Evolutionary conservation across 2,113 vertebrate genomes (phyloP).

Genomic region (Ploceus nigricollis): DNA sequence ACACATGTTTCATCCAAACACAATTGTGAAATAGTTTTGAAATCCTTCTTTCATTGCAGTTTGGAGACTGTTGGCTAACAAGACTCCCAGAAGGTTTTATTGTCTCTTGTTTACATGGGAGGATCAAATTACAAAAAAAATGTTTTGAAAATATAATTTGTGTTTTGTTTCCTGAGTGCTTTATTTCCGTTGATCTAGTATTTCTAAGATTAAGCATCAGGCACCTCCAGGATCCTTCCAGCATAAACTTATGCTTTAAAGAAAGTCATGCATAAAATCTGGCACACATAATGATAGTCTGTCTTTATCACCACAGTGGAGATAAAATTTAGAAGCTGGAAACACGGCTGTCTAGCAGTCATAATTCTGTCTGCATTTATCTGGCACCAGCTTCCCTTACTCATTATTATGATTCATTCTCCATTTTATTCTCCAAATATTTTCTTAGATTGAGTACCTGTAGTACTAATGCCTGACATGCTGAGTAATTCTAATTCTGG

Average conservation of each 20-base stretch:
- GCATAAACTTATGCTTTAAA: slow-evolving; percentile 32
- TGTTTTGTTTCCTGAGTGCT: slow-evolving; percentile 36
- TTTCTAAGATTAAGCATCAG: slow-evolving; percentile 42
- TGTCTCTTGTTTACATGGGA: slow-evolving; percentile 64
- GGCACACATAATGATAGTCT: not conserved
- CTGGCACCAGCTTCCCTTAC: not conserved
- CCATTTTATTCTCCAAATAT: slow-evolving; percentile 15
- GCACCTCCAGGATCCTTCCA: slow-evolving; percentile 44
- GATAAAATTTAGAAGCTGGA: slow-evolving; percentile 52
- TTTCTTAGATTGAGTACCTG: not conserved
- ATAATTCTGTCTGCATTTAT: slow-evolving; percentile 45
- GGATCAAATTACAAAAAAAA: slow-evolving; percentile 63
- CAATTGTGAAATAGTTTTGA: slow-evolving; percentile 72
- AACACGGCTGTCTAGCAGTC: slow-evolving; percentile 25
- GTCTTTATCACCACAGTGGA: slow-evolving; percentile 28
- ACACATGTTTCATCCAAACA: slow-evolving; percentile 69
- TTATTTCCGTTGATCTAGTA: slow-evolving; percentile 17
- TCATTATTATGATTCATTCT: slow-evolving; percentile 18
- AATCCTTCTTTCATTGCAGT: slow-evolving; percentile 65
- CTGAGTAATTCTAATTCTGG: not conserved
- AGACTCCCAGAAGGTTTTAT: slow-evolving; percentile 59
- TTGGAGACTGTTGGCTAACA: slow-evolving; percentile 56
- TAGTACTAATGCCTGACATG: not conserved
- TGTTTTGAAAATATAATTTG: slow-evolving; percentile 54
- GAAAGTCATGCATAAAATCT: not conserved